Conservation (phyloP, 2,797 vertebrate species). For the Epinephelus coioides region DNA sequence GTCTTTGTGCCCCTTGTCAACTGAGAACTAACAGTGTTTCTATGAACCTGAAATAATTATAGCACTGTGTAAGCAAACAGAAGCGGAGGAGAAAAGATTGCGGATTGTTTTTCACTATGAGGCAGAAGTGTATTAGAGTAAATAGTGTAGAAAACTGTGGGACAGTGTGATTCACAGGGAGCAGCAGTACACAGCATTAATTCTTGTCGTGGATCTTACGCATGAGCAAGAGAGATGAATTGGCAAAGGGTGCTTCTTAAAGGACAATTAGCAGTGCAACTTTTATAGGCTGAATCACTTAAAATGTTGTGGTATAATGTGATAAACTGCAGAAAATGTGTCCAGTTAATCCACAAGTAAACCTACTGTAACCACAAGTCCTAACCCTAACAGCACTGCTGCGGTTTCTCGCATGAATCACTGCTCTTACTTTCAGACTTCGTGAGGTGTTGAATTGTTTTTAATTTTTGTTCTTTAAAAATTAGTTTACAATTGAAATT, state of each 20-base stretch:
- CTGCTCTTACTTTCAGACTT: background rate
- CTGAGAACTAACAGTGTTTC: slow-evolving; percentile 16
- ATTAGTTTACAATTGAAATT: background rate
- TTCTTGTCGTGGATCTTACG: slow-evolving; percentile 15
- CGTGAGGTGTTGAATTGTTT: slow-evolving; percentile 15
- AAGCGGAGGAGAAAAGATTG: background rate
- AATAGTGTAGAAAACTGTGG: background rate
- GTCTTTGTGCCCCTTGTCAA: slow-evolving; percentile 23
- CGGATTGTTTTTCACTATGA: slow-evolving; percentile 23
- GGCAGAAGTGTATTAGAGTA: background rate
- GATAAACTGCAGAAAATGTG: slow-evolving; percentile 5
- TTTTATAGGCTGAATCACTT: slow-evolving; percentile 10
- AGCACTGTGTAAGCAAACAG: slow-evolving; percentile 17
- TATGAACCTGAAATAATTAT: slow-evolving; percentile 27
- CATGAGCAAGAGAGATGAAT: slow-evolving; percentile 19
- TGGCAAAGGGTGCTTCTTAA: slow-evolving; percentile 3
- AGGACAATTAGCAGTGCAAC: background rate
- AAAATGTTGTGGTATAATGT: slow-evolving; percentile 1
- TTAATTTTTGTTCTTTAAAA: slow-evolving; percentile 3
- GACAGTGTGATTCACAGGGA: slow-evolving; percentile 29
- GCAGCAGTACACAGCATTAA: slow-evolving; percentile 16
- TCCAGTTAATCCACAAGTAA: slow-evolving; percentile 16
- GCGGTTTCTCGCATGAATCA: slow-evolving; percentile 15
- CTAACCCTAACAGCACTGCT: background rate
- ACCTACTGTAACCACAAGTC: background rate